Evolutionary conservation across 2,888 invertebrate species (phyloP), one percentile per base, ranked within the genome.

Genomic region (Scaptomyza parva): DNA sequence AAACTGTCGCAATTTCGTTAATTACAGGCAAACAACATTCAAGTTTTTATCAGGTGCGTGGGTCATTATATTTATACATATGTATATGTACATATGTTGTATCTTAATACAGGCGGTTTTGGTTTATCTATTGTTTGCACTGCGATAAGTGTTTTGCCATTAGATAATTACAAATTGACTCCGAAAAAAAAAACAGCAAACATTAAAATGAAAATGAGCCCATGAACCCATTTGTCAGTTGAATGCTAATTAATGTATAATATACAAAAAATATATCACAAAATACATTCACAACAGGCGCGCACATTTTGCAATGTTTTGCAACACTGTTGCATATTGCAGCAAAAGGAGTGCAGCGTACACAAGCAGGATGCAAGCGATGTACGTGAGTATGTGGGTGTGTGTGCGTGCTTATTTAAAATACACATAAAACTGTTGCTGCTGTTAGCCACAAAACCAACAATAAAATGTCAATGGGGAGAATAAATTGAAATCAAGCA

Each of bases 71-170:
- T 28, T 24, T 3, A n/a, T 33, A 33, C n/a, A n/a, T n/a, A 7
- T 33, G 6, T 3, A 50, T 14, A 37, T 24, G 33, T 11, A 17
- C 2, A 24, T 39, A 28, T 3, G 14, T 44, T 30, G 17, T 60
- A 17, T 12, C 35, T 28, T 39, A 63, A 47, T 51, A 8, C 45
- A 37, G 26, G n/a, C 35, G 14, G 35, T 57, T 79, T 67, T 37
- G 79, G 78, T 74, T 84, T 86, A 84, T 84, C 86, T 53, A 54
- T 51, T 72, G 63, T 82, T 82, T 76, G 86, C 55, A 70, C 26
- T 58, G 57, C 69, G 84, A 86, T 80, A 80, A 80, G 70, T 55
- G 45, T 9, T 33, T 50, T 52, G 52, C 26, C 53, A 59, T 77
- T 73, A 77, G 77, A 69, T 80, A 80, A 80, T 86, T 77, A 60